These are phyloP conservation scores for Cylas formicarius DNA, from an alignment of 1,140 invertebrate genomes.

Conservation along the genomic window DNA sequence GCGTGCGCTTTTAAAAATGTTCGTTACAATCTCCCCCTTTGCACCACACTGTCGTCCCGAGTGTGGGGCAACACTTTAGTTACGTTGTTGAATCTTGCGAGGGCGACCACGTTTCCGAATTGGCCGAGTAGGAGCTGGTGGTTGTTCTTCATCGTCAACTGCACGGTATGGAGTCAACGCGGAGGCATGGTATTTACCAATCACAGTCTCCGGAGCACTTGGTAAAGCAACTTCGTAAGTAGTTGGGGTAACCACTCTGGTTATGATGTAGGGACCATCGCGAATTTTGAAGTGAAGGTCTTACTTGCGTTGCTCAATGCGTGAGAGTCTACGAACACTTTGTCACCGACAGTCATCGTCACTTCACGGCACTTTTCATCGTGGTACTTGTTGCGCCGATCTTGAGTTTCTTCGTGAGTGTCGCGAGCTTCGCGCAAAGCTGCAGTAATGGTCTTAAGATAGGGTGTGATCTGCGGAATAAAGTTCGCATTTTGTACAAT, in stretches of 20 bases:
- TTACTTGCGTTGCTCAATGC: constrained; percentile 7
- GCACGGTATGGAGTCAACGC: too few species aligned
- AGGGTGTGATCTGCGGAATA: constrained; percentile 14
- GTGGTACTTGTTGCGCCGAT: not conserved
- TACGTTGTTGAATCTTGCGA: too few species aligned
- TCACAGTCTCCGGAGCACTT: not conserved
- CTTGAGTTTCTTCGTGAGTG: constrained; percentile 7
- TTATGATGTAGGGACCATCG: constrained; percentile 8
- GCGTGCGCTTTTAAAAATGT: too few species aligned
- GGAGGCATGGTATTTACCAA: constrained; percentile 4
- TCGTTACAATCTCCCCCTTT: too few species aligned
- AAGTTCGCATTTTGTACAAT: constrained; percentile 12
- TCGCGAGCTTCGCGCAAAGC: not conserved
- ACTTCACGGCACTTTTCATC: not conserved
- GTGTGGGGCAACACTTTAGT: too few species aligned
- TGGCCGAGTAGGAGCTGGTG: too few species aligned
- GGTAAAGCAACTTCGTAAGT: constrained; percentile 4
- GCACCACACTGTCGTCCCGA: too few species aligned
- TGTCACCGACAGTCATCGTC: constrained; percentile 3
- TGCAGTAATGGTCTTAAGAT: constrained; percentile 2
- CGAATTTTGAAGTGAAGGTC: constrained; percentile 3
- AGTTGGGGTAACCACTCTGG: constrained; percentile 4
- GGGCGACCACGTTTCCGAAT: too few species aligned
- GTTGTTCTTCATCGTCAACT: too few species aligned
- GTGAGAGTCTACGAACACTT: constrained; percentile 7